phyloP scores from a whole-genome alignment of 1,140 invertebrate species.

The Zophobas morio region DNA sequence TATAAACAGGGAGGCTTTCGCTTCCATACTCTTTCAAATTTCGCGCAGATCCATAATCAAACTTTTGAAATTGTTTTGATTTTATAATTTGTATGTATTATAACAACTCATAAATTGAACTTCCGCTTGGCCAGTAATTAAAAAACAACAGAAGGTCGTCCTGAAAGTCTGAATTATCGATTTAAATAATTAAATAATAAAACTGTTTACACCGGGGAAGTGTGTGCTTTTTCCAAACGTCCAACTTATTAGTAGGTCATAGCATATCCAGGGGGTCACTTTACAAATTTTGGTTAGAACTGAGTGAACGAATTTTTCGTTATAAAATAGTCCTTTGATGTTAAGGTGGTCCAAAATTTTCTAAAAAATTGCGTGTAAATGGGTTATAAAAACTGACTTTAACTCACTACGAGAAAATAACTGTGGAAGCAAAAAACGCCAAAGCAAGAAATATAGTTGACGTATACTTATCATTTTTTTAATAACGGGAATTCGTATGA shows the following conservation, averaged over 20 bases:
- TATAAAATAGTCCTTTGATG: background rate
- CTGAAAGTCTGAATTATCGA: background rate
- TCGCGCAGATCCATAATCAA: conserved; percentile 73
- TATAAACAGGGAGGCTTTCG: conserved; percentile 70
- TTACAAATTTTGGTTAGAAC: background rate
- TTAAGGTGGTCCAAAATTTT: background rate
- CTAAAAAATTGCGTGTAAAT: background rate
- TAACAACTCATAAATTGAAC: conserved; percentile 11
- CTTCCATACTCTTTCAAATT: conserved; percentile 71
- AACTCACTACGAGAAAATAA: background rate
- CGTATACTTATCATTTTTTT: no score
- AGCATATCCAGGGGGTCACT: background rate
- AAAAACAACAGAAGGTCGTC: background rate
- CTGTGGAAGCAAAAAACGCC: no score
- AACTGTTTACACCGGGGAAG: background rate
- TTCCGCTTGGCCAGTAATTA: conserved; percentile 13
- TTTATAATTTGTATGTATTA: conserved; percentile 45
- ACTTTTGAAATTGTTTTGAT: conserved; percentile 74
- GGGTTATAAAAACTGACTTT: background rate
- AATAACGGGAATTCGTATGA: no score
- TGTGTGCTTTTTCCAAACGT: background rate
- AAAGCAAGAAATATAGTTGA: no score
- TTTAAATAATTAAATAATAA: background rate
- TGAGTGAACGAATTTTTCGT: background rate
- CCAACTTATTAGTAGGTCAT: background rate